A percentile compares a stretch with the other conserved stretches of the same genome.
Conservation (phyloP, 2,888 invertebrate species). For the Melikaiella ostensackeni region DNA sequence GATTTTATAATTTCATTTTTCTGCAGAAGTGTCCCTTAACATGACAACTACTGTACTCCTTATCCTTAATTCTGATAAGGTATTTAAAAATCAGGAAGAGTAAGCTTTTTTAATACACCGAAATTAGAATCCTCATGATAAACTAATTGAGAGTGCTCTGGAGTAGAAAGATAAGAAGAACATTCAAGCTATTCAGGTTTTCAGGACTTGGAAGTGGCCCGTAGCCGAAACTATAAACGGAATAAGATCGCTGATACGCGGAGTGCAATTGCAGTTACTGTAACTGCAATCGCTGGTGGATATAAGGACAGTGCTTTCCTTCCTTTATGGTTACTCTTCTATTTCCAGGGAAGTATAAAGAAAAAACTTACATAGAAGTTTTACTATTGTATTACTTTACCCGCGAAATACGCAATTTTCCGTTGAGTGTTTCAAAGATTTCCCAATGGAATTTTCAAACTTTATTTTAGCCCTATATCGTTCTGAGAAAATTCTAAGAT, state of each 20-base stretch:
- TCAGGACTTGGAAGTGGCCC: conserved; percentile 3
- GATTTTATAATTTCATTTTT: too few species aligned
- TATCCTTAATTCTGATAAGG: not conserved
- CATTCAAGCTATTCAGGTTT: not conserved
- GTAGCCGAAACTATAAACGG: conserved; percentile 31
- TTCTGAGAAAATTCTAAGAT: not conserved
- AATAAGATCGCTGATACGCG: conserved; percentile 23
- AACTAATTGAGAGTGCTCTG: conserved; percentile 6
- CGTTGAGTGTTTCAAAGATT: conserved; percentile 20
- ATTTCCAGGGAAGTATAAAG: conserved; percentile 8
- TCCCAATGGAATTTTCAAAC: conserved; percentile 24
- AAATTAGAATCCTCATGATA: not conserved
- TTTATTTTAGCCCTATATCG: conserved; percentile 3
- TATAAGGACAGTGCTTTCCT: conserved; percentile 22
- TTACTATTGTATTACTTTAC: conserved; percentile 9
- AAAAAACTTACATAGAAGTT: conserved; percentile 16
- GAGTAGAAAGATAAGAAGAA: not conserved
- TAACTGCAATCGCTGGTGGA: conserved; percentile 24
- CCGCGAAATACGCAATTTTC: conserved; percentile 21
- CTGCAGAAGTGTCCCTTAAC: too few species aligned
- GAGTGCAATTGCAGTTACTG: conserved; percentile 9
- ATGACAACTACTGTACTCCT: too few species aligned
- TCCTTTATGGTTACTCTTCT: conserved; percentile 22
- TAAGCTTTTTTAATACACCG: not conserved
- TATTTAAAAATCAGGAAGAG: not conserved